These are phyloP conservation scores for Mesocentrotus franciscanus DNA, from an alignment of 53 echinoderm and acorn worm genomes.

Conservation along the genomic window DNA sequence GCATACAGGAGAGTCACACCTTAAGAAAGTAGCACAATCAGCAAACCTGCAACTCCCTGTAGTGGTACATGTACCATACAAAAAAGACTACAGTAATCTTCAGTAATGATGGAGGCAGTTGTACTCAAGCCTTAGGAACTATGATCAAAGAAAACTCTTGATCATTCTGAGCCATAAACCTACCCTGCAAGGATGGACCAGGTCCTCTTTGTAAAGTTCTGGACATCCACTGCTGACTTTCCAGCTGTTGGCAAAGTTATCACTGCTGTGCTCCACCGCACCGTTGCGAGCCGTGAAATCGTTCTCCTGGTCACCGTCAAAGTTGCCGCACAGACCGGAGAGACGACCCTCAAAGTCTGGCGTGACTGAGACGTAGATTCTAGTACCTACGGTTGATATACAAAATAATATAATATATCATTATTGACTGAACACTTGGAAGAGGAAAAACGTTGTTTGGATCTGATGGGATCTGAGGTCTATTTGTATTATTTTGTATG, in stretches of 20 bases:
- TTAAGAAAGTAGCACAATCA: too few species aligned
- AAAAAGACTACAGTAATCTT: too few species aligned
- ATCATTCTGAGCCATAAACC: background rate
- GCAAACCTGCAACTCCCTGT: too few species aligned
- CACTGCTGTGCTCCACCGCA: constrained; percentile 78
- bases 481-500: too few species aligned
- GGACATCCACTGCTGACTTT: constrained; percentile 84
- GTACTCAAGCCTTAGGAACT: too few species aligned
- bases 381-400: constrained; percentile 71
- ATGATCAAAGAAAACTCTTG: too few species aligned
- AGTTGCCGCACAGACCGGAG: constrained; percentile 87
- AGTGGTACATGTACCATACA: too few species aligned
- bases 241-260: constrained; percentile 95
- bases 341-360: constrained; percentile 73
- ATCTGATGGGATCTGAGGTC: too few species aligned
- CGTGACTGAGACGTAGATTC: constrained; percentile 79
- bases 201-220: constrained; percentile 74
- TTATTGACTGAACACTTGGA: too few species aligned
- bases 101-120: too few species aligned
- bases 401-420: background rate
- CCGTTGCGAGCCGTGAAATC: constrained; percentile 88
- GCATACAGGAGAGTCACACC: too few species aligned
- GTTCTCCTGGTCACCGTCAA: constrained; percentile 86
- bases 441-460: too few species aligned
- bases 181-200: constrained; percentile 83